Evolutionary conservation across 1,140 invertebrate species (phyloP).

Genomic region (Drosophila eugracilis): DNA sequence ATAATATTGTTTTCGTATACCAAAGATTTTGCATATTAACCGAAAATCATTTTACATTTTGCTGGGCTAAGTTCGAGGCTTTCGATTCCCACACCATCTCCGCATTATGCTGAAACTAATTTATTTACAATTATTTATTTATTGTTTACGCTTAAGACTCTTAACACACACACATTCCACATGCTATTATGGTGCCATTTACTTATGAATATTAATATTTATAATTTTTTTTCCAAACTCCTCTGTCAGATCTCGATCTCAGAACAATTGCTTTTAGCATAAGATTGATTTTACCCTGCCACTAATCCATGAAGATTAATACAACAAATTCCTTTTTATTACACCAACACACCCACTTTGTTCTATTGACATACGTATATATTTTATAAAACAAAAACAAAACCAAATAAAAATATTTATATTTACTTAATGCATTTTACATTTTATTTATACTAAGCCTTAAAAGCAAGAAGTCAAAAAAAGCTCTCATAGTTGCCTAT

Average conservation of each 20-base stretch:
- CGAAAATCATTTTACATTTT: slow-evolving; percentile 37
- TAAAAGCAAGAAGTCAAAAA: slow-evolving; percentile 71
- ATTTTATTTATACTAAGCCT: slow-evolving; percentile 36
- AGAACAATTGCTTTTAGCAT: slow-evolving; percentile 47
- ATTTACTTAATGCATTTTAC: slow-evolving; percentile 51
- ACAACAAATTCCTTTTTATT: slow-evolving; percentile 23
- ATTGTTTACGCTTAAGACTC: slow-evolving; percentile 58
- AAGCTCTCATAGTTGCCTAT: slow-evolving; percentile 50
- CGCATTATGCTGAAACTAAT: slow-evolving; percentile 44
- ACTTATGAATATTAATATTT: slow-evolving; percentile 61
- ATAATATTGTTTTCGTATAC: slow-evolving; percentile 59
- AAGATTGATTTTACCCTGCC: slow-evolving; percentile 47
- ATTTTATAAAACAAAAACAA: slow-evolving; percentile 41
- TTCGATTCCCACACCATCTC: slow-evolving; percentile 28
- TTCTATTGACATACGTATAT: slow-evolving; percentile 39
- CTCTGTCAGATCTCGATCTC: slow-evolving; percentile 44
- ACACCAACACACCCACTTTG: slow-evolving; percentile 35
- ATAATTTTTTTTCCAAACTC: slow-evolving; percentile 18
- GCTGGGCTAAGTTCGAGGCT: slow-evolving; percentile 55
- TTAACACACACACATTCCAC: slow-evolving; percentile 66
- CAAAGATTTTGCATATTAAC: slow-evolving; percentile 65
- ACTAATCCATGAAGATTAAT: slow-evolving; percentile 7
- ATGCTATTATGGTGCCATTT: slow-evolving; percentile 69
- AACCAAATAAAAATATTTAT: slow-evolving; percentile 49
- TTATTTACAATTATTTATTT: slow-evolving; percentile 65